A percentile compares a stretch with the other conserved stretches of the same genome.
Conservation (phyloP, 2,113 vertebrate species). For the Rhineura floridana region DNA sequence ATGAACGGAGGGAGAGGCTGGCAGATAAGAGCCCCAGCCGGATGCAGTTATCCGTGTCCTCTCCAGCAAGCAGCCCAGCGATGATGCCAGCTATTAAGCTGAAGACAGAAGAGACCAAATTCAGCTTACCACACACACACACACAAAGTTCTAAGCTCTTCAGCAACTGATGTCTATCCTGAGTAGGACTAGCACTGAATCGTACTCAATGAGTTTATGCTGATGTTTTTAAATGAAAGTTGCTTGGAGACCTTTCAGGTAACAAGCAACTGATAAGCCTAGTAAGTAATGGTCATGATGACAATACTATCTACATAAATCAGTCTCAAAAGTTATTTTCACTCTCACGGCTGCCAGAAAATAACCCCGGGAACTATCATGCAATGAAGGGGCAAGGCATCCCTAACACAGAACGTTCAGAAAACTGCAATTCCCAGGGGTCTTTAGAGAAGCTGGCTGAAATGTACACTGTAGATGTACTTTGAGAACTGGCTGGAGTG, state of each 20-base stretch:
- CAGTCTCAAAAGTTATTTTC: no score
- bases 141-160: not conserved
- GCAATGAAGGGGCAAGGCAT: not conserved
- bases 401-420: not conserved
- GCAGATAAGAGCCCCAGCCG: slow-evolving; percentile 83
- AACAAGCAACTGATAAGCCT: no score
- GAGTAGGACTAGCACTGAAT: no score
- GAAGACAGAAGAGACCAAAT: slow-evolving; percentile 36
- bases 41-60: slow-evolving; percentile 80
- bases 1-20: slow-evolving; percentile 76
- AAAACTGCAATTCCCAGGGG: not conserved
- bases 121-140: not conserved
- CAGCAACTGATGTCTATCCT: not conserved
- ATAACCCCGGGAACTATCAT: not conserved
- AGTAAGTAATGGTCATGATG: no score
- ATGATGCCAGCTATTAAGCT: slow-evolving; percentile 88
- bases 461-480: not conserved
- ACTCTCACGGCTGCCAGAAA: no score
- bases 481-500: not conserved
- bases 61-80: slow-evolving; percentile 77
- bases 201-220: no score
- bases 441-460: not conserved
- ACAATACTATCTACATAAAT: no score
- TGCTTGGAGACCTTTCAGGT: no score
- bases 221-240: no score